phyloP scores from a whole-genome alignment of 2,888 invertebrate species.

The Phaonia tiefii region DNA sequence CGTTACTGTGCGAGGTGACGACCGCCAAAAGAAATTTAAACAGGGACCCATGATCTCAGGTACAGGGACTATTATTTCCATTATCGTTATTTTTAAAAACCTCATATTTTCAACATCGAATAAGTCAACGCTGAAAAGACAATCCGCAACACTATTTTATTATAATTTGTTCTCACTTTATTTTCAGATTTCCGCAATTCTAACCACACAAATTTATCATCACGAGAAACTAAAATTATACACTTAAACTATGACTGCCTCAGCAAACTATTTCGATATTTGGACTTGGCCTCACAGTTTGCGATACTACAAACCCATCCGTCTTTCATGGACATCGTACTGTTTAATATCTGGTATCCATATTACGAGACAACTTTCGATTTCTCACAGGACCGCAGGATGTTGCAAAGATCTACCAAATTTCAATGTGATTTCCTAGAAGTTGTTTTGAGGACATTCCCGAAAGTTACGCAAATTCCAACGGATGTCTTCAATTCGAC shows the following conservation, averaged over 20 bases:
- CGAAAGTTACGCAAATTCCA: constrained; percentile 10
- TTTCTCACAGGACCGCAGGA: background rate
- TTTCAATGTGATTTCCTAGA: constrained; percentile 42
- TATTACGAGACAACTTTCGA: constrained; percentile 6
- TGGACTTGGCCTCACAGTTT: constrained; percentile 47
- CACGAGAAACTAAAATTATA: too few relatives aligned
- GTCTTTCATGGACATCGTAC: constrained; percentile 16
- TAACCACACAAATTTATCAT: too few relatives aligned
- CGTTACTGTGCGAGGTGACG: too few relatives aligned
- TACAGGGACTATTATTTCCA: too few relatives aligned
- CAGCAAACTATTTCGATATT: constrained; percentile 16
- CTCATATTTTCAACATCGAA: too few relatives aligned
- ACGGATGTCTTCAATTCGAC: background rate
- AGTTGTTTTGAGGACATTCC: constrained; percentile 4
- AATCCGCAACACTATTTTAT: too few relatives aligned
- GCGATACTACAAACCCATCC: background rate
- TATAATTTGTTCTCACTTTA: too few relatives aligned
- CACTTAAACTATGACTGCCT: constrained; percentile 24
- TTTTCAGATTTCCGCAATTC: too few relatives aligned
- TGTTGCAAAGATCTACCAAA: background rate
- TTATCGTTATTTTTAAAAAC: too few relatives aligned
- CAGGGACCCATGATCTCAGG: too few relatives aligned
- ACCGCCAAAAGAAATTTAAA: too few relatives aligned
- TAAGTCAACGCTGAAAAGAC: too few relatives aligned
- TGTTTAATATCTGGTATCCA: constrained; percentile 42